Conservation (phyloP, 2,888 invertebrate genomes). For the Anoncus sp. region DNA sequence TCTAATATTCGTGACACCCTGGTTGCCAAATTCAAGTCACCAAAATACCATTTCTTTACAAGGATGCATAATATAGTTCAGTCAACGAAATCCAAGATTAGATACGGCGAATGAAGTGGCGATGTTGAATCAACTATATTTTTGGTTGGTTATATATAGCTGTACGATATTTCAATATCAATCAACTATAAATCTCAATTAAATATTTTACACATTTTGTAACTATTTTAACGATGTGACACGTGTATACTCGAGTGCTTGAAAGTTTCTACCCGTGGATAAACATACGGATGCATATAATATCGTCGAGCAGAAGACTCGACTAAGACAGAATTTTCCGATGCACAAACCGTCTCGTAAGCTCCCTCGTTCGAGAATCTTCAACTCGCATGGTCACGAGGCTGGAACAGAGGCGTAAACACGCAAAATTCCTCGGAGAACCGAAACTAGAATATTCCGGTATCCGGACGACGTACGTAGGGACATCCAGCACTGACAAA, state of each 20-base stretch:
- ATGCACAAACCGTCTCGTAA: slow-evolving; percentile 5
- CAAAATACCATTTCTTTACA: neutral
- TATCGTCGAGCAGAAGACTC: neutral
- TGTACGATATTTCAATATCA: too few species aligned
- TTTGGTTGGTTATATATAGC: too few species aligned
- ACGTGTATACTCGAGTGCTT: neutral
- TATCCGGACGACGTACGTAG: slow-evolving; percentile 13
- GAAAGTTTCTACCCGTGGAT: neutral
- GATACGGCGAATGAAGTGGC: too few species aligned
- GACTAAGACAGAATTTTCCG: slow-evolving; percentile 11
- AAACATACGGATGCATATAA: neutral
- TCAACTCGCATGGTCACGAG: slow-evolving; percentile 15
- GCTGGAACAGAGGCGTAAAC: slow-evolving; percentile 29
- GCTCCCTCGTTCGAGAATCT: slow-evolving; percentile 20
- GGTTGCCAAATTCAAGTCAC: too few species aligned
- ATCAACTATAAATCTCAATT: too few species aligned
- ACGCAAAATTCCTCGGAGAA: slow-evolving; percentile 72
- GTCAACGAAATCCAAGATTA: too few species aligned
- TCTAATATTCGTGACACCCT: too few species aligned
- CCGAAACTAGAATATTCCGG: slow-evolving; percentile 74
- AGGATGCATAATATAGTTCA: too few species aligned
- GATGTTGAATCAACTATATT: too few species aligned
- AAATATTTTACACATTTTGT: neutral
- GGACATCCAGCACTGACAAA: slow-evolving; percentile 21
- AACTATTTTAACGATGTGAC: neutral